phyloP scores from a whole-genome alignment of 2,797 vertebrate species.

The Cryptoprocta ferox region DNA sequence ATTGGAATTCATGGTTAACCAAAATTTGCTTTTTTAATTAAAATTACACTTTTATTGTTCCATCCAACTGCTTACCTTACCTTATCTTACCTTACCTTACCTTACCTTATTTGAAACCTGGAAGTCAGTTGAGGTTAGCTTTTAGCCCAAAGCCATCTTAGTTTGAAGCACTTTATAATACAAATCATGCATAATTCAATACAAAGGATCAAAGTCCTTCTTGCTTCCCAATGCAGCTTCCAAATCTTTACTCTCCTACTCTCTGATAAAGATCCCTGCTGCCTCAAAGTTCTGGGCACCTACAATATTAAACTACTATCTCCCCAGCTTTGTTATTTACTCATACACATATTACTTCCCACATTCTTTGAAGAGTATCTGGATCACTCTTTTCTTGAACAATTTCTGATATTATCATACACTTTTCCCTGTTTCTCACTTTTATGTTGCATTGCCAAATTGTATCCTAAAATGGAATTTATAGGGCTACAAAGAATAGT shows the following conservation, averaged over 20 bases:
- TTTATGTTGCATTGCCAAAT: not conserved
- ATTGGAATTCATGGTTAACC: not conserved
- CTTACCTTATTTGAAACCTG: not conserved
- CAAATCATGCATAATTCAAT: not conserved
- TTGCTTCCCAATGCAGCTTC: not conserved
- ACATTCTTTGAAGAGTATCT: not conserved
- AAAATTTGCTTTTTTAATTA: not conserved
- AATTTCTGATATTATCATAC: not conserved
- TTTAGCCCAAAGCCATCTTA: not conserved
- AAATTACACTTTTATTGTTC: not conserved
- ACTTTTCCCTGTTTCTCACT: not conserved
- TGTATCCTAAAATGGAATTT: not conserved
- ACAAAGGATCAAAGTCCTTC: not conserved
- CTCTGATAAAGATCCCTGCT: not conserved
- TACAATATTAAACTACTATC: not conserved
- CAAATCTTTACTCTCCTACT: not conserved
- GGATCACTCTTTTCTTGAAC: not conserved
- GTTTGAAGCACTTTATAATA: not conserved
- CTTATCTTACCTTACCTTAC: too few species aligned
- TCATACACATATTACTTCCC: not conserved
- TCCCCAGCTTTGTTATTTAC: not conserved
- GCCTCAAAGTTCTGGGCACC: not conserved
- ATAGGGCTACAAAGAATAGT: not conserved
- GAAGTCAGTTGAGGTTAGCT: not conserved
- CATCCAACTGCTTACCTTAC: not conserved